phyloP scores from a whole-genome alignment of 2,113 vertebrate species.

The Cyanoramphus novaezelandiae region DNA sequence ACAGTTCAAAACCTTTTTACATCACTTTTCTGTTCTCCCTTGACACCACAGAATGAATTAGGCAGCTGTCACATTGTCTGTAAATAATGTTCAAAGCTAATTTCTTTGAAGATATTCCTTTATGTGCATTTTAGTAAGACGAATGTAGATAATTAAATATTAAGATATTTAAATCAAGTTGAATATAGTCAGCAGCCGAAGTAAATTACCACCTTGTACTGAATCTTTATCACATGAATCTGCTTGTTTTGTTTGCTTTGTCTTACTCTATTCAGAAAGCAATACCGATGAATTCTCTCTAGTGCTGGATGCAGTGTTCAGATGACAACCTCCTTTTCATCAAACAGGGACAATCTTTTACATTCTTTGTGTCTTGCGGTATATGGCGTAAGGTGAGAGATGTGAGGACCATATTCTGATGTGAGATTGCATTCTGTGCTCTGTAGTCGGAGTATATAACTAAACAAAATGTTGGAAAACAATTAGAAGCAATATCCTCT shows the following conservation, averaged over 20 bases:
- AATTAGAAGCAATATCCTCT: rapidly evolving
- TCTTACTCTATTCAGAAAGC: neutral
- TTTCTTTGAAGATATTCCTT: constrained; percentile 54
- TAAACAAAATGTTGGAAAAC: neutral
- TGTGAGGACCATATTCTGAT: neutral
- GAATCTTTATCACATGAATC: neutral
- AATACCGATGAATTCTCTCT: neutral
- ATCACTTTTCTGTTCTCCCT: constrained; percentile 53
- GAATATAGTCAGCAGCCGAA: neutral
- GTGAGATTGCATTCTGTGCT: neutral
- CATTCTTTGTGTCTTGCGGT: neutral
- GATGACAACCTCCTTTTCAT: neutral
- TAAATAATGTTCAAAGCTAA: constrained; percentile 68
- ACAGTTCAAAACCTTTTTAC: constrained; percentile 63
- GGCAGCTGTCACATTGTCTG: constrained; percentile 58
- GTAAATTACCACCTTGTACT: constrained; percentile 44
- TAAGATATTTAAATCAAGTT: constrained; percentile 61
- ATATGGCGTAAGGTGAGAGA: neutral
- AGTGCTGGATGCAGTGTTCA: neutral
- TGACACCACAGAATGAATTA: constrained; percentile 37
- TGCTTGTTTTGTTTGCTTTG: neutral
- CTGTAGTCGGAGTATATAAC: neutral
- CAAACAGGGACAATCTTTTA: neutral
- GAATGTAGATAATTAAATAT: constrained; percentile 61
- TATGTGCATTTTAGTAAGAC: constrained; percentile 30